Conservation (phyloP, 1,140 invertebrate genomes). For the Calosoma granatense region DNA sequence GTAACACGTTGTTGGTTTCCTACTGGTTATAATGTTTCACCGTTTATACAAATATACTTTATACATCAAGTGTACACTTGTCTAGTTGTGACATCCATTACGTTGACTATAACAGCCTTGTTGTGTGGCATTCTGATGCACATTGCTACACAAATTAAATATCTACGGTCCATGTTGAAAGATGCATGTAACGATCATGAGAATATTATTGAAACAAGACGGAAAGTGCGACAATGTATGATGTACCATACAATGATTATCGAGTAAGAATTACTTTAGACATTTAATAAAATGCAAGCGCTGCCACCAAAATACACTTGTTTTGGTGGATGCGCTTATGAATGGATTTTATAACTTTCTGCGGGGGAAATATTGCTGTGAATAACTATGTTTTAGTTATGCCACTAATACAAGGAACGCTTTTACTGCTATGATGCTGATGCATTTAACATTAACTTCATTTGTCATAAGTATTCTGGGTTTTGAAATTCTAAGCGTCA, state of each 20-base stretch:
- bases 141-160: conserved; percentile 9
- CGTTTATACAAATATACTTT: conserved; percentile 2
- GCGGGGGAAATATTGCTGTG: neutral
- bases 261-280: no score
- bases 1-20: conserved; percentile 12
- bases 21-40: conserved; percentile 11
- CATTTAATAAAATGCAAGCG: no score
- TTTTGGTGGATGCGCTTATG: neutral
- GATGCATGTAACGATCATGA: neutral
- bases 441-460: conserved; percentile 16
- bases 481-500: conserved; percentile 15
- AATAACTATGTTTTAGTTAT: conserved; percentile 10
- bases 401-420: conserved; percentile 5
- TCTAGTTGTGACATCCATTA: conserved; percentile 6
- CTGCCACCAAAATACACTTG: no score
- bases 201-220: neutral
- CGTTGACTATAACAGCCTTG: conserved; percentile 10
- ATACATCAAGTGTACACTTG: conserved; percentile 12
- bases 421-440: conserved; percentile 16
- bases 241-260: conserved; percentile 14
- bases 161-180: neutral
- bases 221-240: conserved; percentile 12
- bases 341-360: neutral
- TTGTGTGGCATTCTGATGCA: conserved; percentile 15
- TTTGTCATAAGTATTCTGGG: conserved; percentile 18